Evolutionary conservation across 2,797 vertebrate genomes (phyloP), one percentile per base, ranked within the genome.

Genomic region (Molossus molossus): DNA sequence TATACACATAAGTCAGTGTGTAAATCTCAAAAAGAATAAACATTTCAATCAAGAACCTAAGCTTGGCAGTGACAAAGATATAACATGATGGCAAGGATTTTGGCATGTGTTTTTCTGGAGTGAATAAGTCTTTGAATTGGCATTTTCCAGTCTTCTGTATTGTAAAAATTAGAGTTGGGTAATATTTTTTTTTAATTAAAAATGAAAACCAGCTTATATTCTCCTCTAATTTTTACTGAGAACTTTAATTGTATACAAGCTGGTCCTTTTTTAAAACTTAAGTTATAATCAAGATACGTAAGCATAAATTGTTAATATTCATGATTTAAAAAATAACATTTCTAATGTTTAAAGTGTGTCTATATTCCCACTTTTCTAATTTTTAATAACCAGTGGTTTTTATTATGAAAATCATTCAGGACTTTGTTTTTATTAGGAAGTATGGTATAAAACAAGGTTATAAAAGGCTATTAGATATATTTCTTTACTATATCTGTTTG

Each of bases 121-220:
- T 90, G 48, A 96, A 57, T 87, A 65, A 5, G 40, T 55, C 40
- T 92, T 72, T 93, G 67, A 93, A 91, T 67, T 76, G 64, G 0
- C 58, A 1, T 72, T 95, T 94, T 90, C 14, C 4, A 70, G 9
- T 55, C 15, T 95, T 88, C 14, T 20, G 57, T 45, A 69, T 87
- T 93, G 6, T 95, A 62, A 85, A 84, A 90, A 50, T 73, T n/a
- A 91, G 57, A 60, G 40, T 48, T 93, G 62, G 50, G 17, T 91
- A 85, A 64, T 92, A 64, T 92, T 85, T 91, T 53, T 85, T 37
- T 72, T 64, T 88, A 93, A 62, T 91, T 85, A 86, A 73, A 91
- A 82, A 93, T 83, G 11, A 77, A 9, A 79, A 70, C 14, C 33
- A 12, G n/a, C 6, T 58, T 89, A 87, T 70, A 82, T 40, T 20